A percentile compares a stretch with the other conserved stretches of the same genome.
Conservation (phyloP, 2,888 invertebrate genomes). For the Nymphalis c-album region DNA sequence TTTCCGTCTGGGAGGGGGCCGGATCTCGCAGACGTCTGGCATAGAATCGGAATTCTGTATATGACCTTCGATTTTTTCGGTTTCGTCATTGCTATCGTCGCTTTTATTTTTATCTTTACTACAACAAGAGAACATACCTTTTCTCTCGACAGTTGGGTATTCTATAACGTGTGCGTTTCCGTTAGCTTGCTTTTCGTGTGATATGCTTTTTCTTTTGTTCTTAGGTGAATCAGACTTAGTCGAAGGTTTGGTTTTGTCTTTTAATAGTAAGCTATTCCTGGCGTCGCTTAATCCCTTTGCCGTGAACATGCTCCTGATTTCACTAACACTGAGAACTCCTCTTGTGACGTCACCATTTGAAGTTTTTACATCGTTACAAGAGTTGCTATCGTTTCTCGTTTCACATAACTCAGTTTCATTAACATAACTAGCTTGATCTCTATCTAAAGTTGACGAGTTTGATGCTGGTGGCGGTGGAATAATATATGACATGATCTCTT, state of each 20-base stretch:
- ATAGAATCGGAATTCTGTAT: conserved; percentile 70
- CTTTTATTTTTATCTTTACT: conserved; percentile 82
- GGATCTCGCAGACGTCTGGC: conserved; percentile 77
- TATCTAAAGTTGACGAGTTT: conserved; percentile 74
- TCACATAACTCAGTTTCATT: conserved; percentile 67
- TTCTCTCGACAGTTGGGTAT: conserved; percentile 87
- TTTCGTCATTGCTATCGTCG: conserved; percentile 75
- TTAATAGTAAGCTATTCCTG: conserved; percentile 75
- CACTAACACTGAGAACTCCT: conserved; percentile 81
- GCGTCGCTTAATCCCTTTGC: conserved; percentile 77
- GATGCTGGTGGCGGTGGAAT: conserved; percentile 87
- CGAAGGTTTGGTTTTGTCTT: conserved; percentile 67
- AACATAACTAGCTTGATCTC: conserved; percentile 66
- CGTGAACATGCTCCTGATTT: conserved; percentile 78
- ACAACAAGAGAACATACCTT: conserved; percentile 87
- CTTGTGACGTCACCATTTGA: conserved; percentile 77
- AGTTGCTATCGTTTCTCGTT: conserved; percentile 51
- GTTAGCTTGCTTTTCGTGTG: conserved; percentile 67
- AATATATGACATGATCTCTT: conserved; percentile 92
- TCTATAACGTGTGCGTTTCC: conserved; percentile 83
- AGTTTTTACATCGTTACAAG: conserved; percentile 54
- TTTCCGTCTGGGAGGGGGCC: conserved; percentile 84
- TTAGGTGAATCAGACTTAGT: conserved; percentile 72
- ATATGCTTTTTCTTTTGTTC: conserved; percentile 69
- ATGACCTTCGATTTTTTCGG: conserved; percentile 61